Base-by-base conservation (phyloP, 2,888 invertebrate genomes). In the Cataglyphis altisquamis region DNA sequence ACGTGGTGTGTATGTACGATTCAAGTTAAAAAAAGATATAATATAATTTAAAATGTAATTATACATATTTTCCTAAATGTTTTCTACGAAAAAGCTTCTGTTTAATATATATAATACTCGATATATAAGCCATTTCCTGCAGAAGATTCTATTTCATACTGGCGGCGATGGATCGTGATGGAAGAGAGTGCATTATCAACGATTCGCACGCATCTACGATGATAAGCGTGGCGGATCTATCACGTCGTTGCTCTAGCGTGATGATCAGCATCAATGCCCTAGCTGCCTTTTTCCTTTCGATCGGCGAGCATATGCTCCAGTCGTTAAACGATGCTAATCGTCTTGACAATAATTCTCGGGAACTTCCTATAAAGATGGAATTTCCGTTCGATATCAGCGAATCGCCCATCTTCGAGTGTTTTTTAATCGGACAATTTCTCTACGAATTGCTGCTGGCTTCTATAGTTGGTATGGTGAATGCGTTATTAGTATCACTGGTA, bases 321-420 rank as follows among this genome's bases (percentile, higher is more conserved):
- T 41, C 67, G 25, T 10, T 48, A 10, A 21, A 18, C 32, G 60
- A 70, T 4, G 18, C n/a, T 25, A 45, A 9, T 78, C 25, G 45
- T 25, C 29, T n/a, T 15, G 52, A 64, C 1, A 78, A 78, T 60
- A 10, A 6, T 41, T 32, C 81, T 1, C 80, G 86, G 12, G 62
- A 84, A 39, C 70, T 89, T 2, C 57, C 87, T 15, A 57, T 90
- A 32, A 86, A 84, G 73, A 87, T 89, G 87, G 81, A 90, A 41
- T 25, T 90, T 8, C 89, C 89, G 3, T 87, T 88, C 9, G 36
- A 48, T 4, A 55, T 52, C 52, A 81, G 63, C 12, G n/a, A 73
- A 8, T 74, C 81, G 0, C 85, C 87, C n/a, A 52, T 52, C 32
- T 89, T 86, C 8, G 84, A 88, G 48, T 80, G 81, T n/a, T 63